These are phyloP conservation scores for Rhagium mordax DNA, from an alignment of 2,888 invertebrate species.

Conservation along the genomic window DNA sequence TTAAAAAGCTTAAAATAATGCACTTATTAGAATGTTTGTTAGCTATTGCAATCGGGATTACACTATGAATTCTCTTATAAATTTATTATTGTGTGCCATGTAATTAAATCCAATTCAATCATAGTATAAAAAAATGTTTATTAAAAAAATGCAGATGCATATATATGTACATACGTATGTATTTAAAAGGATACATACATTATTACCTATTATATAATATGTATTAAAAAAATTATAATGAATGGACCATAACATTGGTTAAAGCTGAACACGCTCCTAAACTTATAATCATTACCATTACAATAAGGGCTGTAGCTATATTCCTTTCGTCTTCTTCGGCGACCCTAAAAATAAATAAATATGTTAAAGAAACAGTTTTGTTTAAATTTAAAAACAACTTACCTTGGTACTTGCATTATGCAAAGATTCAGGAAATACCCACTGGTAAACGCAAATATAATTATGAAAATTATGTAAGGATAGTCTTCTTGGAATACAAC, in stretches of 20 bases:
- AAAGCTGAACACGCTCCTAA: not conserved
- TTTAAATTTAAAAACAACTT: slow-evolving; percentile 40
- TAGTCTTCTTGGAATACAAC: slow-evolving; percentile 82
- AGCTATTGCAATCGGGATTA: too few relatives aligned
- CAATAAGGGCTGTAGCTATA: not conserved
- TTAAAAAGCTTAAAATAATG: too few relatives aligned
- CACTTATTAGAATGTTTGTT: too few relatives aligned
- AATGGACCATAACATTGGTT: not conserved
- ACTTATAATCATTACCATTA: slow-evolving; percentile 1
- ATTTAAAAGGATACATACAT: too few relatives aligned
- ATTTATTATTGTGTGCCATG: too few relatives aligned
- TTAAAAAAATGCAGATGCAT: too few relatives aligned
- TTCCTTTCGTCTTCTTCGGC: not conserved
- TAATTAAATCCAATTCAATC: too few relatives aligned
- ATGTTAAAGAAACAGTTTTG: not conserved
- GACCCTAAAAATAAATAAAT: not conserved
- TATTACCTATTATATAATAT: too few relatives aligned
- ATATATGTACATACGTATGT: too few relatives aligned
- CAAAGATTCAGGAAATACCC: slow-evolving; percentile 90
- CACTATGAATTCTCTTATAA: too few relatives aligned
- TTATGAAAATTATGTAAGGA: slow-evolving; percentile 83
- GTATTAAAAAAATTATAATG: not conserved
- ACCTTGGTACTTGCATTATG: slow-evolving; percentile 89
- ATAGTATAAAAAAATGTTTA: too few relatives aligned
- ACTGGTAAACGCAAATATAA: slow-evolving; percentile 85